Conservation (phyloP, 2,888 invertebrate species). For the Papilio demoleus region DNA sequence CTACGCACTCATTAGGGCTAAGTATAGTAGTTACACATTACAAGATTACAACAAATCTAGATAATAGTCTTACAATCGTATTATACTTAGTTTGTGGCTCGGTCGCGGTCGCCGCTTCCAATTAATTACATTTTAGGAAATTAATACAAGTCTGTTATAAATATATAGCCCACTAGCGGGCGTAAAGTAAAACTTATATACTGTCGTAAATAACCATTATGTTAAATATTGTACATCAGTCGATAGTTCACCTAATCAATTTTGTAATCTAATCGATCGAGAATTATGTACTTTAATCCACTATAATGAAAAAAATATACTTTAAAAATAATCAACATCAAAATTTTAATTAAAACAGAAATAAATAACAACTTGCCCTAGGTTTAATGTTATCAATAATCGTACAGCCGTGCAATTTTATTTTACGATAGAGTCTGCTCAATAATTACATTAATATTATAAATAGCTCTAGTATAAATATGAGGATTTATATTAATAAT, state of each 20-base stretch:
- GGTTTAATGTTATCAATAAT: slow-evolving; percentile 80
- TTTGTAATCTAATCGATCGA: slow-evolving; percentile 80
- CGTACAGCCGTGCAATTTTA: slow-evolving; percentile 82
- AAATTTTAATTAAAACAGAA: slow-evolving; percentile 82
- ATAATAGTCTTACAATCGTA: slow-evolving; percentile 82
- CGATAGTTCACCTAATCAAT: slow-evolving; percentile 79
- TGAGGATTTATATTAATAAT: slow-evolving; percentile 82
- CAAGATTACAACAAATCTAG: slow-evolving; percentile 79
- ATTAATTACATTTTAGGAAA: slow-evolving; percentile 80
- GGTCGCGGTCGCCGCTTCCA: slow-evolving; percentile 75
- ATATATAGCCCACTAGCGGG: slow-evolving; percentile 67
- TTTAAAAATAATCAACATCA: slow-evolving; percentile 83
- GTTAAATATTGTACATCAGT: slow-evolving; percentile 83
- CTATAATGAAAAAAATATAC: slow-evolving; percentile 75
- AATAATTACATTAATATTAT: slow-evolving; percentile 81
- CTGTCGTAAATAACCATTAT: slow-evolving; percentile 80
- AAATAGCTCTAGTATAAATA: slow-evolving; percentile 79
- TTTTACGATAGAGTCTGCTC: slow-evolving; percentile 74
- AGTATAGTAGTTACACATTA: slow-evolving; percentile 72
- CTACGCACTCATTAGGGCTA: slow-evolving; percentile 66
- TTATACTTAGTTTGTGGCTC: slow-evolving; percentile 76
- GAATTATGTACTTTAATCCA: slow-evolving; percentile 81
- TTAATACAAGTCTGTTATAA: slow-evolving; percentile 77
- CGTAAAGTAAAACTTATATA: slow-evolving; percentile 79
- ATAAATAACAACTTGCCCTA: slow-evolving; percentile 86